These are phyloP conservation scores for Ommatoiulus sabulosus DNA, from an alignment of 2,888 invertebrate species.

Conservation along the genomic window DNA sequence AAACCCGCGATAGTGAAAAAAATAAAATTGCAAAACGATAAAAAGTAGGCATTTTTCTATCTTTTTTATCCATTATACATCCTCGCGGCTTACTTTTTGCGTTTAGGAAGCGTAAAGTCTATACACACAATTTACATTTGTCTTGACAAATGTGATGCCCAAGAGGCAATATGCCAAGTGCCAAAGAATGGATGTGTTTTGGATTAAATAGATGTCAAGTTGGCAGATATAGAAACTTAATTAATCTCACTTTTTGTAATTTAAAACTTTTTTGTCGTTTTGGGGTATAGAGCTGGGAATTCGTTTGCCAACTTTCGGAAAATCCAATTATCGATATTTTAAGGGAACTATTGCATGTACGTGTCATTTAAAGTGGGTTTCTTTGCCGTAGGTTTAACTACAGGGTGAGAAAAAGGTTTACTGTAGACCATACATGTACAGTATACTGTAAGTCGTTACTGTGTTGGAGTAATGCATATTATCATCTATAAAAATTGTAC, in stretches of 20 bases:
- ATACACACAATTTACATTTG: slow-evolving; percentile 13
- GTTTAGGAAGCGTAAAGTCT: not conserved
- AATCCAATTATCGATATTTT: slow-evolving; percentile 48
- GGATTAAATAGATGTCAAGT: slow-evolving; percentile 48
- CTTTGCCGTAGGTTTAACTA: not conserved
- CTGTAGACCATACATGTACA: too few species aligned
- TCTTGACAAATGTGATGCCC: slow-evolving; percentile 44
- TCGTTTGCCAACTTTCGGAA: slow-evolving; percentile 32
- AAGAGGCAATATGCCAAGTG: slow-evolving; percentile 35
- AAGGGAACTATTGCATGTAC: slow-evolving; percentile 6
- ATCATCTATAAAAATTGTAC: too few species aligned
- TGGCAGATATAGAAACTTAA: slow-evolving; percentile 48
- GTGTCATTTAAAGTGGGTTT: not conserved
- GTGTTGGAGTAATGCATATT: too few species aligned
- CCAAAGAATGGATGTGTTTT: slow-evolving; percentile 41
- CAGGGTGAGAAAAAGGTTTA: not conserved
- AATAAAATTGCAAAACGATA: slow-evolving; percentile 6
- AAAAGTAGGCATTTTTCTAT: not conserved
- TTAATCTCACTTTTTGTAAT: slow-evolving; percentile 45
- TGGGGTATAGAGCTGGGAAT: not conserved
- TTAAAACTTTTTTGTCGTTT: slow-evolving; percentile 40
- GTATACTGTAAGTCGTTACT: too few species aligned
- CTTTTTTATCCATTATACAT: slow-evolving; percentile 1
- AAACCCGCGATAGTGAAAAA: not conserved
- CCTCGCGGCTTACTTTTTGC: not conserved